These are phyloP conservation scores for Colius striatus DNA, from an alignment of 2,113 vertebrate species.

Conservation along the genomic window DNA sequence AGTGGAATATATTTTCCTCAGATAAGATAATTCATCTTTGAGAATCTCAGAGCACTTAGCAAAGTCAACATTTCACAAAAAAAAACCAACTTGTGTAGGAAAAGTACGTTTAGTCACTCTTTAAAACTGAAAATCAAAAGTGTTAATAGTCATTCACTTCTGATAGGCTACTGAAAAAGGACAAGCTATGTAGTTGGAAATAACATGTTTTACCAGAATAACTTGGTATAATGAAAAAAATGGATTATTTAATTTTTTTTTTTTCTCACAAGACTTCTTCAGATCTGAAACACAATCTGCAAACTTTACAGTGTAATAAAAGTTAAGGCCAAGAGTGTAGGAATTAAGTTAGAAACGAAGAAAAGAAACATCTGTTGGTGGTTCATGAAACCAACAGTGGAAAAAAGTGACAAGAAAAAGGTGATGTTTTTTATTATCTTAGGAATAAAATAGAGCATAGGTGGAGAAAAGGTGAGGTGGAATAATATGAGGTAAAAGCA, in stretches of 20 bases:
- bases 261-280: not conserved
- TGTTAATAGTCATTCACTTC: not conserved
- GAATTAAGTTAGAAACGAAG: not conserved
- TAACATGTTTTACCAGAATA: not conserved
- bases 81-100: not conserved
- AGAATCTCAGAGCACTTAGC: not conserved
- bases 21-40: not conserved
- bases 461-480: not conserved
- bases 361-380: not conserved
- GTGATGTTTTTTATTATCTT: not conserved
- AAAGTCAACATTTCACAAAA: not conserved
- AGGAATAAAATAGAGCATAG: not conserved
- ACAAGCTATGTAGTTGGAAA: not conserved
- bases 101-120: not conserved
- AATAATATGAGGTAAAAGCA: not conserved
- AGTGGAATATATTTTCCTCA: not conserved
- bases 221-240: not conserved
- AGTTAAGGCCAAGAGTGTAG: not conserved
- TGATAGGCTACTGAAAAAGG: not conserved
- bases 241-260: not conserved
- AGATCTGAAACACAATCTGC: not conserved
- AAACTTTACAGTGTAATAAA: not conserved
- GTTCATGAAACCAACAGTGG: not conserved
- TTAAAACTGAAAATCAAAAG: not conserved
- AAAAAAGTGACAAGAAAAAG: accelerated